Percentiles rank a stretch among this genome's conserved stretches.
These are phyloP conservation scores for Poeciliopsis occidentalis DNA, from an alignment of 2,113 vertebrate genomes.

Conservation along the genomic window DNA sequence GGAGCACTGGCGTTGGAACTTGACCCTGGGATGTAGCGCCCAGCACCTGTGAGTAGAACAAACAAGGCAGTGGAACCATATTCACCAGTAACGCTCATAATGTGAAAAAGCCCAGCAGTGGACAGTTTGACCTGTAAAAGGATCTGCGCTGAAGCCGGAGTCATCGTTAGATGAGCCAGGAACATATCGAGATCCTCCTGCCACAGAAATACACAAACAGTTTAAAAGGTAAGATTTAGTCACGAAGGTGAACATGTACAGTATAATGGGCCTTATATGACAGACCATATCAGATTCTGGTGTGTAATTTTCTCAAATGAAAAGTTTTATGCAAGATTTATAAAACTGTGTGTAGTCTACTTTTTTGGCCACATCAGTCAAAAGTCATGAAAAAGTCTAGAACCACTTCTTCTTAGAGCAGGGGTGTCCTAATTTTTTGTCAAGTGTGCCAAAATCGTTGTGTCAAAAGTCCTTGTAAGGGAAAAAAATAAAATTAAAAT, in stretches of 20 bases:
- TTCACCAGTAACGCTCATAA: not conserved
- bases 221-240: not conserved
- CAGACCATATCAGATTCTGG: not conserved
- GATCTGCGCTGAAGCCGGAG: slow-evolving; percentile 71
- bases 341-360: too few species aligned
- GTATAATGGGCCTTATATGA: not conserved
- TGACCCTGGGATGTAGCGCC: slow-evolving; percentile 91
- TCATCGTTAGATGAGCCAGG: slow-evolving; percentile 65
- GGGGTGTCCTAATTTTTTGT: too few species aligned
- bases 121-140: slow-evolving; percentile 77
- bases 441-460: too few species aligned
- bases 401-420: too few species aligned
- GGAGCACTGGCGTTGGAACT: slow-evolving; percentile 57
- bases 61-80: not conserved
- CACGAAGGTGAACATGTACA: not conserved
- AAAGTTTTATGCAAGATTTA: not conserved
- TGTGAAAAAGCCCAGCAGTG: not conserved
- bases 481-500: too few species aligned
- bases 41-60: slow-evolving; percentile 79
- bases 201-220: not conserved
- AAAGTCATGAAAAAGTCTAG: too few species aligned
- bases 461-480: too few species aligned
- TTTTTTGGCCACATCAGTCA: too few species aligned
- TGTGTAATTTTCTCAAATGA: not conserved
- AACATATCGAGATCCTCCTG: slow-evolving; percentile 81